phyloP scores from a whole-genome alignment of 2,888 invertebrate genomes.

The Drosophila buzzatii region DNA sequence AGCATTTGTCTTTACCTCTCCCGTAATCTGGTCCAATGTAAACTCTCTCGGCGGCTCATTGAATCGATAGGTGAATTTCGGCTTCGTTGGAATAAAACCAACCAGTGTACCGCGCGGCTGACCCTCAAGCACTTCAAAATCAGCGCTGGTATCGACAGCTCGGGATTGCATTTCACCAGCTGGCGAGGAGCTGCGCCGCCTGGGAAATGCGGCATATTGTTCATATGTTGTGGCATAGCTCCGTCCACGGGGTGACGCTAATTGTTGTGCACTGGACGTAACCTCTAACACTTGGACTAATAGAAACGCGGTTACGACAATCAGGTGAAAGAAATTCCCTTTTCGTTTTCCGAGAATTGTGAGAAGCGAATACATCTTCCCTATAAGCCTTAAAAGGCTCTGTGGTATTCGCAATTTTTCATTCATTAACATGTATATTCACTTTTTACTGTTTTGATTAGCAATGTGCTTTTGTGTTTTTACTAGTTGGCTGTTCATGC shows the following conservation, averaged over 20 bases:
- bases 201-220: conserved; percentile 83
- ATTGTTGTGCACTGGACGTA: conserved; percentile 36
- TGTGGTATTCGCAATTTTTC: conserved; percentile 26
- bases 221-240: conserved; percentile 74
- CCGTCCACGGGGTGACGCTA: conserved; percentile 65
- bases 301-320: conserved; percentile 41
- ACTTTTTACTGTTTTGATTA: conserved; percentile 60
- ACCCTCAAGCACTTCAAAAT: conserved; percentile 94
- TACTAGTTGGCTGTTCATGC: conserved; percentile 25
- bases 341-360: conserved; percentile 29
- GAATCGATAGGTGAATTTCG: conserved; percentile 96
- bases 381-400: conserved; percentile 41
- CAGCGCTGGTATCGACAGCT: conserved; percentile 94
- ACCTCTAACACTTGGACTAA: conserved; percentile 27
- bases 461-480: conserved; percentile 25
- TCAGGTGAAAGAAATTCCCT: conserved; percentile 45
- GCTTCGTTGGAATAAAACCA: conserved; percentile 94
- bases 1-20: conserved; percentile 93
- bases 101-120: conserved; percentile 93
- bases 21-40: conserved; percentile 92
- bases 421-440: conserved; percentile 28
- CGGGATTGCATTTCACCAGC: conserved; percentile 92
- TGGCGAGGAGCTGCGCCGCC: conserved; percentile 83
- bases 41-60: conserved; percentile 96
- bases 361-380: conserved; percentile 58